These are phyloP conservation scores for Sebastes umbrosus DNA, from an alignment of 2,797 vertebrate genomes.

Conservation along the genomic window DNA sequence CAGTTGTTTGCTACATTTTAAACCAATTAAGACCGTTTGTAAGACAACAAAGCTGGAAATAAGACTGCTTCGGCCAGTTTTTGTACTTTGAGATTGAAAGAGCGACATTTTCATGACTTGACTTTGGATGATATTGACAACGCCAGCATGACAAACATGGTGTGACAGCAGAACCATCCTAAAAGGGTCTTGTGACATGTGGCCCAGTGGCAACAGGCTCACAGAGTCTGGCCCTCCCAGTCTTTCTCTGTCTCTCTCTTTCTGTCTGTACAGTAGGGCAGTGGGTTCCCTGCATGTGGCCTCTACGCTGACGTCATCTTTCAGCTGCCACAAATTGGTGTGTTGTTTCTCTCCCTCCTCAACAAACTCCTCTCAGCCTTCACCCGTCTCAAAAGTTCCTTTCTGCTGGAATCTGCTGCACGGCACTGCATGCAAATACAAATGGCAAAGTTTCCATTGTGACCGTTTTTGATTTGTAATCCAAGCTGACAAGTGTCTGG, in stretches of 20 bases:
- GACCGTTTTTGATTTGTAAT: neutral
- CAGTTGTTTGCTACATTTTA: neutral
- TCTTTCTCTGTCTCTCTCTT: neutral
- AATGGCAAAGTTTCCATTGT: neutral
- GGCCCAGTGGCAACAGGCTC: neutral
- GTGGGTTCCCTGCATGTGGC: constrained; percentile 56
- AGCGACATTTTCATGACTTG: neutral
- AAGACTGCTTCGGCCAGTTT: neutral
- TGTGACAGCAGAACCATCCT: constrained; percentile 18
- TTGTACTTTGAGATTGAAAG: neutral
- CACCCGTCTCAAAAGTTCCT: constrained; percentile 23
- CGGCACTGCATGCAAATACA: constrained; percentile 10
- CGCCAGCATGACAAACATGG: constrained; percentile 13
- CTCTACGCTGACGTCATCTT: constrained; percentile 58
- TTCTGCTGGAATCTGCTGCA: constrained; percentile 42
- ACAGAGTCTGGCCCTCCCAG: constrained; percentile 6
- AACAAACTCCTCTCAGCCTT: constrained; percentile 59
- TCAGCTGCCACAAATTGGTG: constrained; percentile 47
- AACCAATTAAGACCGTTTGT: neutral
- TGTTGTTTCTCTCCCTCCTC: constrained; percentile 63
- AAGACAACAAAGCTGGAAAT: neutral
- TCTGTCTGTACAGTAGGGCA: constrained; percentile 27
- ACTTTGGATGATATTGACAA: neutral
- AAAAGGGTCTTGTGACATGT: constrained; percentile 11
- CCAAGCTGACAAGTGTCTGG: neutral